phyloP scores from a whole-genome alignment of 2,888 invertebrate genomes.

The Folsomia manolachei region DNA sequence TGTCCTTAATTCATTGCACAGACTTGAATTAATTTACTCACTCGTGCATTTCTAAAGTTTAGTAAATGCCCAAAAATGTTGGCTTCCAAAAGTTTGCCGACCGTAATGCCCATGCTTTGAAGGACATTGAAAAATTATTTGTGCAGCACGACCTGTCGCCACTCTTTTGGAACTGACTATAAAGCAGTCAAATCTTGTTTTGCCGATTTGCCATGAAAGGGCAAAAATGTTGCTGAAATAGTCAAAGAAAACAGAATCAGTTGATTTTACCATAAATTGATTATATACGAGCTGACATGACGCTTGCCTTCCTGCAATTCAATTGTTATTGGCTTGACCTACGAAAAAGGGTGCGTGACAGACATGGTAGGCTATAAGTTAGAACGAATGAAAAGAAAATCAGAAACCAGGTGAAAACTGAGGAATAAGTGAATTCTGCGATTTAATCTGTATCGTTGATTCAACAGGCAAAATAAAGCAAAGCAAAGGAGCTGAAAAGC shows the following conservation, averaged over 20 bases:
- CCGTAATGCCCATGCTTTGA: too few species aligned
- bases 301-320: neutral
- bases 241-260: neutral
- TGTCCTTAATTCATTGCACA: neutral
- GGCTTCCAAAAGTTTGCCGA: too few species aligned
- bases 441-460: neutral
- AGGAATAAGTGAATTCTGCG: conserved; percentile 14
- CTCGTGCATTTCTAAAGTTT: too few species aligned
- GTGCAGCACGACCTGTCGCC: too few species aligned
- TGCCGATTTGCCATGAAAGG: too few species aligned
- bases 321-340: too few species aligned
- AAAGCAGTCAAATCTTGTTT: neutral
- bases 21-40: too few species aligned
- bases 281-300: neutral
- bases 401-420: conserved; percentile 13
- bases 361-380: conserved; percentile 3
- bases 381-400: conserved; percentile 7
- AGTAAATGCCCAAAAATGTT: too few species aligned
- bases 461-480: neutral
- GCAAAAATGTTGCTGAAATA: neutral
- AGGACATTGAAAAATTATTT: too few species aligned
- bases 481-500: neutral
- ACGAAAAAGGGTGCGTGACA: neutral
- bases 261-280: neutral
- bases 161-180: neutral